Evolutionary conservation across 2,888 invertebrate genomes (phyloP), one percentile per base, ranked within the genome.

Genomic region (Muschampia plurimacula): DNA sequence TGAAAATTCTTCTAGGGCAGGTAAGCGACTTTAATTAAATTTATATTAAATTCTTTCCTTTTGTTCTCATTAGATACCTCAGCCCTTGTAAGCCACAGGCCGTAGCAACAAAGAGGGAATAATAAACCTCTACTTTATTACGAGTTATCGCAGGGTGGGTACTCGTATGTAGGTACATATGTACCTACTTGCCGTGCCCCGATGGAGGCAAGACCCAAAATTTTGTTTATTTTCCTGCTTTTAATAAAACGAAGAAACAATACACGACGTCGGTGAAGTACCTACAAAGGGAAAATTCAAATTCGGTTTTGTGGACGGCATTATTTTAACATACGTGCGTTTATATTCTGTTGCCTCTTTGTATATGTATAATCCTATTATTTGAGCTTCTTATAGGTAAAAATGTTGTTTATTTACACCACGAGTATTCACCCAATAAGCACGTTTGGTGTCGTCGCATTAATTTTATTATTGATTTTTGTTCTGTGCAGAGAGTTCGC

Each of bases 221-320:
- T 83, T 83, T 85, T 86, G 82, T 86, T 87, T 87, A 82, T 86
- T 88, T 86, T 86, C 82, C 83, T 81, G 81, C 80, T 84, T 86
- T 86, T 87, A 87, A 85, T 89, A 87, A 87, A 88, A 88, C 79
- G 81, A 82, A 86, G 85, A 86, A 81, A 87, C 84, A 84, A 86
- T 83, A 85, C 81, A 81, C 78, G 77, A 77, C 78, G 82, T 77
- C 78, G 79, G 81, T 75, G 80, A 80, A 75, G 39, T 39, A 39
- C 4, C 81, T 79, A 86, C 84, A 88, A 88, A 86, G 84, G 81
- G 82, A 83, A 84, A 85, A 82, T 85, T 85, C 82, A 83, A 86
- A 89, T 86, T 84, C 80, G 77, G 78, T 85, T 86, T 81, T 79
- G 81, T 79, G 82, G 81, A 79, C 77, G 80, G 77, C 79, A 80